phyloP scores from a whole-genome alignment of 2,113 vertebrate species.

The Desmodus rotundus region DNA sequence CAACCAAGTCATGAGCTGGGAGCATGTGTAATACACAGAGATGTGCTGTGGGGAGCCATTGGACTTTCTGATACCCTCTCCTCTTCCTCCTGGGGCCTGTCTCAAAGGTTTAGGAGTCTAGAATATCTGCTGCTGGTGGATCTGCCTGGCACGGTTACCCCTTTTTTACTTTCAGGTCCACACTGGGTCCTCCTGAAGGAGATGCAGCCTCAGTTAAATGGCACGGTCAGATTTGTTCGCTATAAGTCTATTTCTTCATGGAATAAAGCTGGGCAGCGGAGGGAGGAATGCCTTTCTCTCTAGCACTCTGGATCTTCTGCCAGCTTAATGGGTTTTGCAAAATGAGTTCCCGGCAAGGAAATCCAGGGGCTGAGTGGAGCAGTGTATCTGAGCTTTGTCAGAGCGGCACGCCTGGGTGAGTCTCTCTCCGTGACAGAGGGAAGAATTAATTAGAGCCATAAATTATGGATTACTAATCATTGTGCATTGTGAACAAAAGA shows the following conservation, averaged over 20 bases:
- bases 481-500: neutral
- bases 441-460: constrained; percentile 64
- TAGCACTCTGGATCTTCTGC: neutral
- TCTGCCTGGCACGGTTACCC: neutral
- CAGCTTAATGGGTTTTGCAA: constrained; percentile 38
- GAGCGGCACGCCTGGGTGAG: neutral
- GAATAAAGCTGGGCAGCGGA: neutral
- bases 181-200: neutral
- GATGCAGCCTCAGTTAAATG: neutral
- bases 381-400: neutral
- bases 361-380: neutral
- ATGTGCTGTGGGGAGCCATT: accelerated
- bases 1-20: no score
- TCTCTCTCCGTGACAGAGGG: constrained; percentile 40
- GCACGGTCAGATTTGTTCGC: neutral
- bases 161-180: neutral
- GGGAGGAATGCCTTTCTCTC: neutral
- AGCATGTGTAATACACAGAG: neutral
- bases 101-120: neutral
- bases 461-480: constrained; percentile 62
- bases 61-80: neutral
- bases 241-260: neutral
- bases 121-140: neutral
- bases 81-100: no score
- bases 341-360: constrained; percentile 55